Evolutionary conservation across 2,888 invertebrate species (phyloP), one percentile per base, ranked within the genome.

Genomic region (Agriopis marginaria): DNA sequence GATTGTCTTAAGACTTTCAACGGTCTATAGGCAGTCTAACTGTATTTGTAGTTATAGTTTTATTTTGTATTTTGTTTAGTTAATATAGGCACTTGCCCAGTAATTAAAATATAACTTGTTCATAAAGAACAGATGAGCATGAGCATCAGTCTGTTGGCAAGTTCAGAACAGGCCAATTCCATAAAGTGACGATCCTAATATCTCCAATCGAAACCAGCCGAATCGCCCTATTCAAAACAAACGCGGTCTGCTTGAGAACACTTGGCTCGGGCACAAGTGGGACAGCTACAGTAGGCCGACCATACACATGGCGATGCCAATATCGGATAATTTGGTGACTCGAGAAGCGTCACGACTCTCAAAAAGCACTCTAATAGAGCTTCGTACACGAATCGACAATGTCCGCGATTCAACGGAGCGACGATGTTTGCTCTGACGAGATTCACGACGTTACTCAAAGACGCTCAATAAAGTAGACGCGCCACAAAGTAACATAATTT

Each of bases 241-340:
- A 72, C 69, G 73, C 59, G 70, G 76, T 59, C 60, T 45, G 23
- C 59, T 65, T 47, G n/a, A 60, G 62, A 68, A 71, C 75, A 78
- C 81, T 92, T 92, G 91, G 92, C 91, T 78, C 83, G 68, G 66
- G 75, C 72, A 79, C 89, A 91, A 91, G 88, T 91, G 83, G 89
- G 86, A 83, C 87, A 89, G 86, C 32, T 45, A 32, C 45, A n/a
- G 6, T 8, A 17, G 12, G 14, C 23, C 8, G 32, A 12, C 8
- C 32, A 11, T 32, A 58, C 32, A 58, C 58, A n/a, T 11, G 44
- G 56, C 17, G 45, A 58, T 11, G 32, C 32, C 17, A 23, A 11
- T 7, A 9, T 42, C 17, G 11, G n/a, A 14, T 14, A 55, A 3
- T 42, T 54, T 40, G 1, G 53, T 32, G 12, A 39, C 23, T 23